These are phyloP conservation scores for Gracilinanus agilis DNA, from an alignment of 2,113 vertebrate genomes.

Conservation along the genomic window DNA sequence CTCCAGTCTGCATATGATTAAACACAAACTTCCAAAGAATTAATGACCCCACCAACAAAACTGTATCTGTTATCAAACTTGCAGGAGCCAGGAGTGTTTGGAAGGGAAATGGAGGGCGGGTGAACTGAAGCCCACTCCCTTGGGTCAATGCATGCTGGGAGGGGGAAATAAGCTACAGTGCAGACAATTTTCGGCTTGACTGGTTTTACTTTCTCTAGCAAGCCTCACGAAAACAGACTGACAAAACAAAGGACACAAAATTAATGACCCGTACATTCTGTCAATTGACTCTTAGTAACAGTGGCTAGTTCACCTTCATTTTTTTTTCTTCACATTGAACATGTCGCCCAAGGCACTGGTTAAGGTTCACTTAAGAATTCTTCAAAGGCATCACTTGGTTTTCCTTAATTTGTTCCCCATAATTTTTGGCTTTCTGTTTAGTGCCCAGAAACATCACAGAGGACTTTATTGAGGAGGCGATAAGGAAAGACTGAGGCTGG, in stretches of 20 bases:
- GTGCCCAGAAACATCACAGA: constrained; percentile 76
- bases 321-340: constrained; percentile 83
- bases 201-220: constrained; percentile 99
- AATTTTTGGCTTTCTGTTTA: constrained; percentile 88
- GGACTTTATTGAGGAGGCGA: constrained; percentile 65
- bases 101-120: constrained; percentile 87
- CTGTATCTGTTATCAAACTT: constrained; percentile 88
- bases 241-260: constrained; percentile 99
- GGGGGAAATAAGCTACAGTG: constrained; percentile 96
- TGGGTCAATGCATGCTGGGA: constrained; percentile 92
- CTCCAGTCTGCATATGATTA: constrained; percentile 79
- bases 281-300: constrained; percentile 95
- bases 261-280: constrained; percentile 98
- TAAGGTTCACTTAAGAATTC: constrained; percentile 90
- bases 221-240: constrained; percentile 99
- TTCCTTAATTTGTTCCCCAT: constrained; percentile 92
- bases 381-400: constrained; percentile 88
- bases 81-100: constrained; percentile 81
- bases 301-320: constrained; percentile 91
- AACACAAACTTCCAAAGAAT: constrained; percentile 81
- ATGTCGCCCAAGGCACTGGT: constrained; percentile 88
- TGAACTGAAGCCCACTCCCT: constrained; percentile 88
- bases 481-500: constrained; percentile 19
- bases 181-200: constrained; percentile 99
- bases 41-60: constrained; percentile 70